These are phyloP conservation scores for Phodopus roborovskii DNA, from an alignment of 2,113 vertebrate species.

Conservation along the genomic window DNA sequence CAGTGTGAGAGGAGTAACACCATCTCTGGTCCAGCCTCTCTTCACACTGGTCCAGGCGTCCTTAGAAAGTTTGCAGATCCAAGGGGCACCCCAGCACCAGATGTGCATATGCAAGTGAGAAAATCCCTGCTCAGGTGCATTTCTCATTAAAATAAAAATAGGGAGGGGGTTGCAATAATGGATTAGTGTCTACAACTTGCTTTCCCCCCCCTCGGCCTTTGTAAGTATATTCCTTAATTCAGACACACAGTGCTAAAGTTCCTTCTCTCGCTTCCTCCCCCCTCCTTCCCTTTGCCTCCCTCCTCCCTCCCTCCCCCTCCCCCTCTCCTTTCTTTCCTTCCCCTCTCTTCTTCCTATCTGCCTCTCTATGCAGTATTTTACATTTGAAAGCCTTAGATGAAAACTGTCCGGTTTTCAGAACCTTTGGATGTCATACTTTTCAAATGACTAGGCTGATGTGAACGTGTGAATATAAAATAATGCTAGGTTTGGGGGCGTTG, in stretches of 20 bases:
- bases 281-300: too few species aligned
- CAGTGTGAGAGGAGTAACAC: not conserved
- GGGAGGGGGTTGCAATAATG: not conserved
- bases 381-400: not conserved
- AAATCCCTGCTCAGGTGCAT: not conserved
- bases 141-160: not conserved
- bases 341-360: too few species aligned
- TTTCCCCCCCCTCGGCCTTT: not conserved
- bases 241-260: not conserved
- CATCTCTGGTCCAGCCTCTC: not conserved
- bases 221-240: not conserved
- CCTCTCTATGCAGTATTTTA: not conserved
- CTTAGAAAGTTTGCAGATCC: too few species aligned
- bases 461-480: not conserved
- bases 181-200: not conserved
- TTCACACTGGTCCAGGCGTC: too few species aligned
- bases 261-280: rapidly evolving
- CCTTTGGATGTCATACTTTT: not conserved
- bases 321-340: too few species aligned
- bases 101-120: not conserved
- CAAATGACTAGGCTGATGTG: not conserved
- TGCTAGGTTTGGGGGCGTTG: too few species aligned
- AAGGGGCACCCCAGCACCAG: too few species aligned
- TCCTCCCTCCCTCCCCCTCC: not conserved
- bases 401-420: not conserved